Evolutionary conservation across 1,140 invertebrate genomes (phyloP).

Genomic region (Drosophila fuyamai): DNA sequence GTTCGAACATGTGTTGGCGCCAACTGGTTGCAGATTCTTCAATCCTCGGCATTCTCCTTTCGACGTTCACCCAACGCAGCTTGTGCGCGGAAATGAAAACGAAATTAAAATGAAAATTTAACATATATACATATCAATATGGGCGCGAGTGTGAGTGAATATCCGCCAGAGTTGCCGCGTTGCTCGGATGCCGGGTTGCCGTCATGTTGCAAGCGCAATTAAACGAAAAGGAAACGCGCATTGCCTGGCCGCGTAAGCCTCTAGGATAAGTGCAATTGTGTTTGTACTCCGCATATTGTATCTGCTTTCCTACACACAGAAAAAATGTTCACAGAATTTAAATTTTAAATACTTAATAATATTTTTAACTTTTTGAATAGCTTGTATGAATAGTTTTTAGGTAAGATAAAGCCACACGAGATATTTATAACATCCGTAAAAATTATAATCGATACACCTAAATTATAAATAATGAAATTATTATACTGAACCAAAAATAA

Average conservation of each 20-base stretch:
- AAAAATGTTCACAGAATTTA: background rate
- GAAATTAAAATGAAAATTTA: conserved; percentile 76
- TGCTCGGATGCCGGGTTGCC: conserved; percentile 24
- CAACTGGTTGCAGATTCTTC: conserved; percentile 54
- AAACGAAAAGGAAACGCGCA: conserved; percentile 66
- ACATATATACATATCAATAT: conserved; percentile 32
- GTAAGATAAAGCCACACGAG: too few species aligned
- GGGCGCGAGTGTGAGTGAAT: conserved; percentile 8
- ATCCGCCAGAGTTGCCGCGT: conserved; percentile 21
- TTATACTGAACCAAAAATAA: too few species aligned
- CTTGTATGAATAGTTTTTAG: too few species aligned
- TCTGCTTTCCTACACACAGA: conserved; percentile 9
- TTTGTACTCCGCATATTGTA: conserved; percentile 44
- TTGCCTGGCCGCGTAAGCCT: conserved; percentile 43
- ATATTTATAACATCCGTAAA: too few species aligned
- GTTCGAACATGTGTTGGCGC: conserved; percentile 47
- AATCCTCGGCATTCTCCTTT: conserved; percentile 19
- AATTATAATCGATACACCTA: too few species aligned
- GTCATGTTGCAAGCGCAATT: conserved; percentile 72
- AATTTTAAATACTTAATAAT: too few species aligned
- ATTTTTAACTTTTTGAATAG: too few species aligned
- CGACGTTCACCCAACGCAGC: background rate
- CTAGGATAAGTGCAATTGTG: conserved; percentile 50
- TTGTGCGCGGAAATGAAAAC: conserved; percentile 74
- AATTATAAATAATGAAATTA: too few species aligned